Evolutionary conservation across 2,113 vertebrate species (phyloP).

Genomic region (Apaloderma vittatum): DNA sequence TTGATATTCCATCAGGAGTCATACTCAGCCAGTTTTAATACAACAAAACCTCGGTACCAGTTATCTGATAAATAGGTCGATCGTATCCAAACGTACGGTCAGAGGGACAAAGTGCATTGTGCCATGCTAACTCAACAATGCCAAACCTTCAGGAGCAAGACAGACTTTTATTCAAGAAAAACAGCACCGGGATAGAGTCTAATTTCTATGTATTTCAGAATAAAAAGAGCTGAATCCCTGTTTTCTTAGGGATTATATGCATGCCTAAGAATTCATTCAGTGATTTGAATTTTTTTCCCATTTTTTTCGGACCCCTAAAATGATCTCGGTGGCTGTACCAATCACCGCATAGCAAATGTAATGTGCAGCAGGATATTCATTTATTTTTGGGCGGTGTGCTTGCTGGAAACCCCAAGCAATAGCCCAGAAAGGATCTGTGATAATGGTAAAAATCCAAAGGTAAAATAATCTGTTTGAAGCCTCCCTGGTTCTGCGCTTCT

Average conservation of each 20-base stretch:
- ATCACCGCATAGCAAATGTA: accelerated
- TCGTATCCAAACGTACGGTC: conserved; percentile 46
- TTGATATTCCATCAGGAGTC: conserved; percentile 77
- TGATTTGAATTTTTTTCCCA: not conserved
- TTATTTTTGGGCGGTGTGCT: no score
- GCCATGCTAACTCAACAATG: not conserved
- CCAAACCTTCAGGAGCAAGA: conserved; percentile 2
- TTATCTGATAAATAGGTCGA: conserved; percentile 71
- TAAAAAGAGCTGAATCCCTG: not conserved
- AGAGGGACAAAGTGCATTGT: not conserved
- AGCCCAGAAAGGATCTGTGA: not conserved
- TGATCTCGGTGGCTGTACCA: accelerated
- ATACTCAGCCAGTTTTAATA: conserved; percentile 76
- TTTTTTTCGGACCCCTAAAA: not conserved
- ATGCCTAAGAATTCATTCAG: not conserved
- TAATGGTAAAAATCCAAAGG: accelerated
- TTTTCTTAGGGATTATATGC: not conserved
- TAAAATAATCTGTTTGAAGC: not conserved
- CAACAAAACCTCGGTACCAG: conserved; percentile 73
- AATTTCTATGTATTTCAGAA: not conserved
- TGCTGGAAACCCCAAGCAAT: not conserved
- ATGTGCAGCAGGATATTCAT: no score
- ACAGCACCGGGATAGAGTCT: not conserved
- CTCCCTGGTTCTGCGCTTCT: not conserved
- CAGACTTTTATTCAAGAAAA: not conserved